Evolutionary conservation across 2,113 vertebrate species (phyloP).

Genomic region (Tiliqua scincoides): DNA sequence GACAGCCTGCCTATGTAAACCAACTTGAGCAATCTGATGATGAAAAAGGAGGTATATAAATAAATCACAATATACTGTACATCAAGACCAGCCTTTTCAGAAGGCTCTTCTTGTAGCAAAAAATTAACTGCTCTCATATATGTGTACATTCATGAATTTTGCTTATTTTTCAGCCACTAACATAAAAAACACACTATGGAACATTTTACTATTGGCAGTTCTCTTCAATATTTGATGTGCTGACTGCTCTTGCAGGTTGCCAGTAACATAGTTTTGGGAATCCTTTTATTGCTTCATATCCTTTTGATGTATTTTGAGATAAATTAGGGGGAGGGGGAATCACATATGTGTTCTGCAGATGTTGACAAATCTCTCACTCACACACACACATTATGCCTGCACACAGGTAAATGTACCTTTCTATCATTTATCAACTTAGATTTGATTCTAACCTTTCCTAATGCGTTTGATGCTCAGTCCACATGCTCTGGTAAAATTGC

Average conservation of each 20-base stretch:
- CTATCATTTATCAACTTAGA: not conserved
- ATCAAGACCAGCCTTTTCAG: not conserved
- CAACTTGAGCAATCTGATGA: too few relatives aligned
- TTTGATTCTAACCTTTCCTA: conserved; percentile 21
- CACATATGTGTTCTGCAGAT: not conserved
- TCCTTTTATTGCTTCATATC: not conserved
- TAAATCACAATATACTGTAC: too few relatives aligned
- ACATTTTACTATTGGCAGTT: not conserved
- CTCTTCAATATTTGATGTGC: not conserved
- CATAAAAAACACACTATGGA: not conserved
- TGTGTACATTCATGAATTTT: not conserved
- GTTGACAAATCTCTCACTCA: not conserved
- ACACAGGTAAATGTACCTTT: not conserved
- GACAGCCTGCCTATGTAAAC: too few relatives aligned
- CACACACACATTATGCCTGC: not conserved
- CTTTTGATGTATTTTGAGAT: not conserved
- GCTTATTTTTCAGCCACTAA: conserved; percentile 1
- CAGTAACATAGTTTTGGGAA: not conserved
- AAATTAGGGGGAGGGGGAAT: not conserved
- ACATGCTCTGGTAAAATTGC: fast-evolving
- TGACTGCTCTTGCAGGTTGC: not conserved
- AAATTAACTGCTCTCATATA: not conserved
- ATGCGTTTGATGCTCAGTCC: not conserved
- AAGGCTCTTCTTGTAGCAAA: not conserved
- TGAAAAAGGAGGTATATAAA: too few relatives aligned